These are phyloP conservation scores for Anisognathus igniventris DNA, from an alignment of 2,797 vertebrate genomes.

Conservation along the genomic window DNA sequence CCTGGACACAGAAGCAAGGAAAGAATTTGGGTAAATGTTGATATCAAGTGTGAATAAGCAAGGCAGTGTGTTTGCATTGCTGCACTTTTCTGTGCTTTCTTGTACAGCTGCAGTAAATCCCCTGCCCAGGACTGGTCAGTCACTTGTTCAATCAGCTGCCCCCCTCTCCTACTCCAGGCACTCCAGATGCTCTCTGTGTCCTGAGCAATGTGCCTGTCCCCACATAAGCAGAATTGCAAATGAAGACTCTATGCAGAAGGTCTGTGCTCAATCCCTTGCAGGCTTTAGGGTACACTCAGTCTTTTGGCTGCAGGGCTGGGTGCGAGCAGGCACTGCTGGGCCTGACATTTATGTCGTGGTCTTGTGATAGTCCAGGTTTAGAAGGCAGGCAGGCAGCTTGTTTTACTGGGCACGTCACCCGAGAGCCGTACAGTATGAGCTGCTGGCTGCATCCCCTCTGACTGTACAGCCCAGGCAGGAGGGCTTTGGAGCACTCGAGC, in stretches of 20 bases:
- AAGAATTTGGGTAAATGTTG: background rate
- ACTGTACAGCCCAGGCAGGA: background rate
- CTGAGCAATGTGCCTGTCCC: accelerated
- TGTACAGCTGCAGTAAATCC: background rate
- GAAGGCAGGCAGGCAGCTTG: background rate
- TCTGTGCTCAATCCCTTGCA: background rate
- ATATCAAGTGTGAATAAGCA: background rate
- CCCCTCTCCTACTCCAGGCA: accelerated
- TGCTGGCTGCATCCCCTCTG: background rate
- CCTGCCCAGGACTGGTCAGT: background rate
- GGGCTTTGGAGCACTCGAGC: accelerated
- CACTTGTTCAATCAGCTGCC: background rate
- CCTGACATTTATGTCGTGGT: background rate
- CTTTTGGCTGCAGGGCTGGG: background rate
- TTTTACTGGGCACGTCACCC: background rate
- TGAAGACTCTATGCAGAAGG: accelerated
- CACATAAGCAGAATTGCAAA: background rate
- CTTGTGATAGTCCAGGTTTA: conserved; percentile 45
- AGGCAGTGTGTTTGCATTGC: background rate
- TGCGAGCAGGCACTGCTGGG: background rate
- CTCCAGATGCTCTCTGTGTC: background rate
- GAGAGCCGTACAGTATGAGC: background rate
- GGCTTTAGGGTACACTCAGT: background rate
- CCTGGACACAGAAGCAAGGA: background rate
- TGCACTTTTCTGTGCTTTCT: background rate